phyloP scores from a whole-genome alignment of 2,113 vertebrate species.

The Otocyon megalotis region DNA sequence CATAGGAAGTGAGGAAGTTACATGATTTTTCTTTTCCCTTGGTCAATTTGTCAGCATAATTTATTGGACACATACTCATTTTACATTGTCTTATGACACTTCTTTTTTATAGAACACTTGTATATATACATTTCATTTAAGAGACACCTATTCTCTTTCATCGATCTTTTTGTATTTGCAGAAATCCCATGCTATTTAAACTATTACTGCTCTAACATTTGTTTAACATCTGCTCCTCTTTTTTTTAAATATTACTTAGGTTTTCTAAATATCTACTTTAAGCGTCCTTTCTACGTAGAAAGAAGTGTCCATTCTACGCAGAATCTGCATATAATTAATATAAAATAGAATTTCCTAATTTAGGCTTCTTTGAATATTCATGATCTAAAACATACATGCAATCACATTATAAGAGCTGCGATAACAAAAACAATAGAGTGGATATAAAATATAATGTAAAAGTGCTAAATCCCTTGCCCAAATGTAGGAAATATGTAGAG shows the following conservation, averaged over 20 bases:
- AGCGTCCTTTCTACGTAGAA: too few relatives aligned
- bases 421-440: neutral
- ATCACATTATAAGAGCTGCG: neutral
- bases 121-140: neutral
- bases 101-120: neutral
- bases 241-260: neutral
- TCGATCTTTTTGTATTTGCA: neutral
- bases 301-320: too few relatives aligned
- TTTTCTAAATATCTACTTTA: neutral
- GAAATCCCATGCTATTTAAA: neutral
- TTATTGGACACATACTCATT: neutral
- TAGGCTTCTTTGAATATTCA: neutral
- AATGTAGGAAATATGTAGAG: neutral
- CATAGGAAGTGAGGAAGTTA: neutral
- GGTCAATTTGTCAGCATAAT: neutral
- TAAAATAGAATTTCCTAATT: neutral
- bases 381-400: neutral
- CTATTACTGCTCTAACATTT: neutral
- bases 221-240: neutral
- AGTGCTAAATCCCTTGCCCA: neutral
- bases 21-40: conserved; percentile 5
- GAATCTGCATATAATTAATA: neutral
- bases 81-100: neutral
- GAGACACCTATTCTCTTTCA: neutral
- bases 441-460: neutral